Percentiles rank a stretch among this genome's conserved stretches.
Conservation (phyloP, 2,113 vertebrate species). For the Oryzias curvinotus region DNA sequence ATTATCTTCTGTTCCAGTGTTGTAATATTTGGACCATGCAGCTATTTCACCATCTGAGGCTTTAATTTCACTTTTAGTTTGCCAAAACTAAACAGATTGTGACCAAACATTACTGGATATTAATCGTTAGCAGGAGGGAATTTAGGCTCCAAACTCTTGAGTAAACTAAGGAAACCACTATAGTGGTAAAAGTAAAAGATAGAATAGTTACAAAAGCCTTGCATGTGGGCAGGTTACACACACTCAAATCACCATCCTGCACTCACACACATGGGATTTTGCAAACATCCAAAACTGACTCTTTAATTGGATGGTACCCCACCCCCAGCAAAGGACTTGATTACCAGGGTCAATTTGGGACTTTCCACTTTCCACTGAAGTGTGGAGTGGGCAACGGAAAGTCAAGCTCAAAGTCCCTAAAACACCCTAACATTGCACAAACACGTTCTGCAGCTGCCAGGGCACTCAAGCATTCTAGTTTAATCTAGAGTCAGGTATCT, state of each 20-base stretch:
- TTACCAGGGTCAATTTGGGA: slow-evolving; percentile 81
- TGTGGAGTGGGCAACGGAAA: slow-evolving; percentile 66
- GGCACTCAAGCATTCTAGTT: slow-evolving; percentile 42
- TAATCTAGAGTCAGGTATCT: slow-evolving; percentile 9
- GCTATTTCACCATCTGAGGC: not conserved
- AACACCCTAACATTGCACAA: slow-evolving; percentile 57
- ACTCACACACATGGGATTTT: slow-evolving; percentile 9
- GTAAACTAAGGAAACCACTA: not conserved
- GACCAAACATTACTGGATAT: not conserved
- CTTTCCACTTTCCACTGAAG: slow-evolving; percentile 75
- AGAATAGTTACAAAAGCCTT: not conserved
- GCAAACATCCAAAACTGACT: slow-evolving; percentile 6
- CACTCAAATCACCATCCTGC: not conserved
- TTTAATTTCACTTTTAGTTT: not conserved
- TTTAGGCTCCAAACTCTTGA: not conserved
- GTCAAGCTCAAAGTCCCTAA: slow-evolving; percentile 76
- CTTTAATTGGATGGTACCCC: slow-evolving; percentile 24
- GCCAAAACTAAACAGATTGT: not conserved
- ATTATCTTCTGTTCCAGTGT: too few species aligned
- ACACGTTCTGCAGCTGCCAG: slow-evolving; percentile 55
- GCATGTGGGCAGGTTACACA: not conserved
- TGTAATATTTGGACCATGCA: too few species aligned
- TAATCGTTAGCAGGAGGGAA: not conserved
- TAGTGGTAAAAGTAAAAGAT: not conserved
- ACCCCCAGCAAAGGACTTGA: slow-evolving; percentile 36